Evolutionary conservation across 2,113 vertebrate species (phyloP), one percentile per base, ranked within the genome.

Genomic region (Gobiocypris rarus): DNA sequence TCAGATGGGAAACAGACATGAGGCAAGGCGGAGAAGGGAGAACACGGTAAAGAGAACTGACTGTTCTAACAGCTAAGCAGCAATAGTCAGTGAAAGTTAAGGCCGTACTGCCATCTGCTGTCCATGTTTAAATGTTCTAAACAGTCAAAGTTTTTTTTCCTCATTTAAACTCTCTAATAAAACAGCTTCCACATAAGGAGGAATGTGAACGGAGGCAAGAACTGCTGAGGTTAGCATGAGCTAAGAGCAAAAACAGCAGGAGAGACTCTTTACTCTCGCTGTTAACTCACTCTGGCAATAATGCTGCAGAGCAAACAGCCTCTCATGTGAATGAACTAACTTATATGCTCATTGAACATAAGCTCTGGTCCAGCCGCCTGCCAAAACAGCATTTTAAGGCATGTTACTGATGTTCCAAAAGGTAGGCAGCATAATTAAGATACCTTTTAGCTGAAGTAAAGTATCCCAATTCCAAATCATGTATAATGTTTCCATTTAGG

Each of bases 81-180:
- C 19, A 73, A 34, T 34, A n/a, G 15, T 15, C 83, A n/a, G 31
- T 34, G 9, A 82, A 82, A 11, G 58, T 10, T 26, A 22, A 11
- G 2, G 41, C 17, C 22, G 22, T 50, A 34, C 41, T 84, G 86
- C 78, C 83, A 76, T 52, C 83, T 87, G 73, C 78, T 84, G 86
- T 48, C 24, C 34, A 28, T 31, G 7, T 80, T 8, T 9, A 65
- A 65, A 65, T 11, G 41, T 31, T 48, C 63, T 69, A 17, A n/a
- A 19, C 28, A 58, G 75, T 31, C n/a, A 26, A 73, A 26, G 69
- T n/a, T 15, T 14, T 15, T 38, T 24, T 9, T 14, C 8, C 43
- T 24, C n/a, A 24, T 28, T 28, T 26, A 48, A 80, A 65, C 41
- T 50, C 38, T 77, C 26, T 45, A 48, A 80, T 65, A 50, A 80